Conservation (phyloP, 2,888 invertebrate species). For the Proisotoma minuta region DNA sequence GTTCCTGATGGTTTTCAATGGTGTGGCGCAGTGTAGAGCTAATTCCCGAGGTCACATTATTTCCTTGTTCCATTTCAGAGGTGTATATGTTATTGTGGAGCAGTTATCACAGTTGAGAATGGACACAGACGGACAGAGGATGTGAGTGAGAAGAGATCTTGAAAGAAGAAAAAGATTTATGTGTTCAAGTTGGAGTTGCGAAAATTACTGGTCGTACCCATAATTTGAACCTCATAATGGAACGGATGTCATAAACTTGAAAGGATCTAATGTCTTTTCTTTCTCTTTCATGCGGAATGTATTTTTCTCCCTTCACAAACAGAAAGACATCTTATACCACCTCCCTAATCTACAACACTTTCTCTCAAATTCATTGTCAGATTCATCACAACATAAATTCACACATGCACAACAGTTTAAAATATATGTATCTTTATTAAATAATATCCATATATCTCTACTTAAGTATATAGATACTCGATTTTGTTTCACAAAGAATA, state of each 20-base stretch:
- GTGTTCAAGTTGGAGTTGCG: conserved; percentile 24
- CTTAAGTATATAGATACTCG: too few species aligned
- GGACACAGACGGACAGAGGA: conserved; percentile 13
- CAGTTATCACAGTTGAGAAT: not conserved
- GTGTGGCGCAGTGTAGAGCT: too few species aligned
- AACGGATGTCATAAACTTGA: conserved; percentile 39
- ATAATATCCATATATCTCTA: too few species aligned
- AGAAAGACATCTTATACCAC: conserved; percentile 11
- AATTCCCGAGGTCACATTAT: too few species aligned
- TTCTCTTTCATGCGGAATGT: conserved; percentile 5
- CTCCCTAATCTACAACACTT: not conserved
- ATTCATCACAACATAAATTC: conserved; percentile 7
- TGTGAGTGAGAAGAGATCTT: conserved; percentile 23
- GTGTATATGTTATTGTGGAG: too few species aligned
- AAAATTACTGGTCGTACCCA: conserved; percentile 34
- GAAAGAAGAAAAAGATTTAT: conserved; percentile 34
- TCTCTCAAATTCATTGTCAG: not conserved
- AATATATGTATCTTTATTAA: too few species aligned
- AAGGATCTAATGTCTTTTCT: conserved; percentile 34
- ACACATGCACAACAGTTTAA: too few species aligned
- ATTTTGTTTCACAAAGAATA: too few species aligned
- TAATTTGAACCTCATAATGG: conserved; percentile 38
- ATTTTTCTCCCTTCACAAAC: conserved; percentile 6
- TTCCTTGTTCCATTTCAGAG: too few species aligned
- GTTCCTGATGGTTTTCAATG: too few species aligned